Evolutionary conservation across 2,113 vertebrate genomes (phyloP).

Genomic region (Poecile atricapillus): DNA sequence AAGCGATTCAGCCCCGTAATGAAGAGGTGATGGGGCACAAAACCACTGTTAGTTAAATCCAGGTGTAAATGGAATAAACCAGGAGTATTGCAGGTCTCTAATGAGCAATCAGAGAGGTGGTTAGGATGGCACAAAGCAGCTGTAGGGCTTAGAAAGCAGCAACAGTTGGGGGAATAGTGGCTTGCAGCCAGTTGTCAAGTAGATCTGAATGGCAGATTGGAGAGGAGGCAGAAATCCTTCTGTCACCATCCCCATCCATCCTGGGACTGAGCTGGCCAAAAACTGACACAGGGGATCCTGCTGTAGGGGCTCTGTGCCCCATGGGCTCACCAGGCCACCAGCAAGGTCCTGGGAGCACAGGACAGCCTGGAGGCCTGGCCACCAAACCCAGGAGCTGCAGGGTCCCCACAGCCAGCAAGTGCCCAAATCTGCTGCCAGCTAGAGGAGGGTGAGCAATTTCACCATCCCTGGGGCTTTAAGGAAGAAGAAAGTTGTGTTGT

Average conservation of each 20-base stretch:
- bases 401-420: background rate
- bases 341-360: background rate
- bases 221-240: background rate
- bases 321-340: background rate
- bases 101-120: slow-evolving; percentile 41
- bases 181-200: background rate
- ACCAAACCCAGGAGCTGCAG: background rate
- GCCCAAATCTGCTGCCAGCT: background rate
- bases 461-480: background rate
- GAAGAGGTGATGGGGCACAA: slow-evolving; percentile 42
- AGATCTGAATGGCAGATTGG: background rate
- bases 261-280: background rate
- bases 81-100: slow-evolving; percentile 18
- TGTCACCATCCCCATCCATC: background rate
- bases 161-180: slow-evolving; percentile 25
- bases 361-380: accelerated
- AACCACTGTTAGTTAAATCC: slow-evolving; percentile 13
- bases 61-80: slow-evolving; percentile 26
- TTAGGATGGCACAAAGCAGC: slow-evolving; percentile 8
- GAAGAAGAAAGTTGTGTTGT: background rate
- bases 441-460: background rate
- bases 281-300: background rate
- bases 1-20: slow-evolving; percentile 27
- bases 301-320: accelerated
- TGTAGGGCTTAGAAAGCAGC: slow-evolving; percentile 40